These are phyloP conservation scores for Cataglyphis rosenhaueri DNA, from an alignment of 2,888 invertebrate species.

Conservation along the genomic window DNA sequence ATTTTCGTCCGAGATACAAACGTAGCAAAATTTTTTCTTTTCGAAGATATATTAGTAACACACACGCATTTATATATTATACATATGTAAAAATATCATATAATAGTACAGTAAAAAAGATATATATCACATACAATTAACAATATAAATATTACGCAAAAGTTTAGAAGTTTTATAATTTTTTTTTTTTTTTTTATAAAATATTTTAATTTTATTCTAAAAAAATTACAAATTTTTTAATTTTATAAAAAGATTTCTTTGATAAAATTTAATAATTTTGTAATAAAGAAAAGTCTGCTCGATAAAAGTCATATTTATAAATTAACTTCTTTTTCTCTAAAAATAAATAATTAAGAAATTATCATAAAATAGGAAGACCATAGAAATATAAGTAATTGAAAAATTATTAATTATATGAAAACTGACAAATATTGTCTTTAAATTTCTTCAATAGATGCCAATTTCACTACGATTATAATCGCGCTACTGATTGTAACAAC, in stretches of 20 bases:
- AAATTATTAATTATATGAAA: background rate
- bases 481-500: constrained; percentile 34
- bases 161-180: background rate
- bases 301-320: background rate
- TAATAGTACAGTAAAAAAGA: background rate
- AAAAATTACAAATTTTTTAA: background rate
- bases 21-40: background rate
- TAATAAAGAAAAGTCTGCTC: background rate
- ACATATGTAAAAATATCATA: no score
- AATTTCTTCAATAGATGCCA: background rate
- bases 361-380: background rate
- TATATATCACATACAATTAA: background rate
- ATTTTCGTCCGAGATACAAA: background rate
- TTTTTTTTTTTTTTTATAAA: background rate
- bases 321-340: background rate
- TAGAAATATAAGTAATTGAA: background rate
- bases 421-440: background rate
- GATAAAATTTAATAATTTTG: background rate
- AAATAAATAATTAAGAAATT: background rate
- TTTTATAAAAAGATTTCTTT: background rate
- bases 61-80: no score
- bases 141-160: background rate
- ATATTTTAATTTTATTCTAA: background rate
- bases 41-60: background rate
- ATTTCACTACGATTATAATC: constrained; percentile 1